phyloP scores from a whole-genome alignment of 2,888 invertebrate genomes.

The Rhagophthalmus giganteus region DNA sequence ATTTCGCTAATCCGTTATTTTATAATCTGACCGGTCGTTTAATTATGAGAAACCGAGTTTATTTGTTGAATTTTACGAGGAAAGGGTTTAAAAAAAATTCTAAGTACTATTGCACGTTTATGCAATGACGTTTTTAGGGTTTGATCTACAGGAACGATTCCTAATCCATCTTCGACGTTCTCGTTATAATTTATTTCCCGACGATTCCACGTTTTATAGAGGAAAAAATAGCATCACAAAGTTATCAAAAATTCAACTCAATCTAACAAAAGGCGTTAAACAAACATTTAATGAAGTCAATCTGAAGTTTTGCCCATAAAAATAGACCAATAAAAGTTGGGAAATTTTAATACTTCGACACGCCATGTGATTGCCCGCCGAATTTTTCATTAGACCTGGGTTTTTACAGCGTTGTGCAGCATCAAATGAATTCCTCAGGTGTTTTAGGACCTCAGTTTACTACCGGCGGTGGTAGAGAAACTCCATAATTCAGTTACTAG shows the following conservation, averaged over 20 bases:
- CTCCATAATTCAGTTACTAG: constrained; percentile 30
- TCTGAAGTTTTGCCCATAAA: constrained; percentile 44
- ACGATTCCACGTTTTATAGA: constrained; percentile 24
- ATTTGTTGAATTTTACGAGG: constrained; percentile 11
- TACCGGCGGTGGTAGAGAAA: constrained; percentile 26
- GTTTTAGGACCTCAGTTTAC: constrained; percentile 41
- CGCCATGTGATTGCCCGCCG: constrained; percentile 42
- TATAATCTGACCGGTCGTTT: constrained; percentile 23
- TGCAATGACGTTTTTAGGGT: too few relatives aligned
- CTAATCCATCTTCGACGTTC: constrained; percentile 1
- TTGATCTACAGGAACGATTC: too few relatives aligned
- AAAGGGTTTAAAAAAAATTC: too few relatives aligned
- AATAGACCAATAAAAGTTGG: constrained; percentile 39
- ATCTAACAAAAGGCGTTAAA: constrained; percentile 49
- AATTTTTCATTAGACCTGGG: constrained; percentile 47
- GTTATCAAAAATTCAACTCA: constrained; percentile 49
- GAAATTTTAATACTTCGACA: constrained; percentile 41
- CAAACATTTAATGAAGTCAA: constrained; percentile 45
- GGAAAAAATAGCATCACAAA: constrained; percentile 29
- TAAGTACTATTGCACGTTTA: too few relatives aligned
- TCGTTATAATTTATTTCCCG: constrained; percentile 17
- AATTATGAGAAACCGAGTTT: constrained; percentile 18
- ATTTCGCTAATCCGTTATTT: constrained; percentile 23
- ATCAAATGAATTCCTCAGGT: constrained; percentile 45
- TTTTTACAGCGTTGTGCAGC: constrained; percentile 41